phyloP scores from a whole-genome alignment of 2,113 vertebrate genomes.

The Entomyzon cyanotis region DNA sequence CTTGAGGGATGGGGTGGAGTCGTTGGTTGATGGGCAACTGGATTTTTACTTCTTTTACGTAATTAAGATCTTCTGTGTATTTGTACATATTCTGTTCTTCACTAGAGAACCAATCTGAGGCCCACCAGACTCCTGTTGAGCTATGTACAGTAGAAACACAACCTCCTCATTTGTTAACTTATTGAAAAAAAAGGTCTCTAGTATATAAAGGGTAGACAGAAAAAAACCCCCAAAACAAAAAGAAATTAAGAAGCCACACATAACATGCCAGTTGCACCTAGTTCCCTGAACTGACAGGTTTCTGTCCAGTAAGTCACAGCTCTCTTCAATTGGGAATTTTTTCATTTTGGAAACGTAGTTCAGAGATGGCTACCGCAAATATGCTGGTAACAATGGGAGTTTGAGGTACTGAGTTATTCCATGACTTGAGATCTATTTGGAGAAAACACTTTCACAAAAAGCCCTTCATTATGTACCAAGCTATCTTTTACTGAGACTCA shows the following conservation, averaged over 20 bases:
- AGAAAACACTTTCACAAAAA: not conserved
- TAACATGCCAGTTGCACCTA: not conserved
- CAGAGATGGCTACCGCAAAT: not conserved
- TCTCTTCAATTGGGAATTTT: not conserved
- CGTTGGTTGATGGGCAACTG: not conserved
- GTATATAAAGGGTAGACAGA: not conserved
- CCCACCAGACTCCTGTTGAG: not conserved
- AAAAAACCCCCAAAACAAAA: not conserved
- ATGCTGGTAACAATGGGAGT: not conserved
- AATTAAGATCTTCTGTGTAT: not conserved
- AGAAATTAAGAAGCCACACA: not conserved
- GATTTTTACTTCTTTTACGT: not conserved
- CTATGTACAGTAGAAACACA: not conserved
- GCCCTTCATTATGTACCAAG: not conserved
- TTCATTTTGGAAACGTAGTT: not conserved
- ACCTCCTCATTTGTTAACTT: not conserved
- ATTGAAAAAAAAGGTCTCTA: not conserved
- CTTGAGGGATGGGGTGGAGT: not conserved
- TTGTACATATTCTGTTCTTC: fast-evolving
- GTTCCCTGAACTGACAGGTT: not conserved
- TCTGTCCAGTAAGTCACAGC: not conserved
- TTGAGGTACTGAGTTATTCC: not conserved
- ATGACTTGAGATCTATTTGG: not conserved
- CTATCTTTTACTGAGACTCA: not conserved
- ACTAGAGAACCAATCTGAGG: not conserved